Evolutionary conservation across 2,797 vertebrate genomes (phyloP).

Genomic region (Ceyx erithaca): DNA sequence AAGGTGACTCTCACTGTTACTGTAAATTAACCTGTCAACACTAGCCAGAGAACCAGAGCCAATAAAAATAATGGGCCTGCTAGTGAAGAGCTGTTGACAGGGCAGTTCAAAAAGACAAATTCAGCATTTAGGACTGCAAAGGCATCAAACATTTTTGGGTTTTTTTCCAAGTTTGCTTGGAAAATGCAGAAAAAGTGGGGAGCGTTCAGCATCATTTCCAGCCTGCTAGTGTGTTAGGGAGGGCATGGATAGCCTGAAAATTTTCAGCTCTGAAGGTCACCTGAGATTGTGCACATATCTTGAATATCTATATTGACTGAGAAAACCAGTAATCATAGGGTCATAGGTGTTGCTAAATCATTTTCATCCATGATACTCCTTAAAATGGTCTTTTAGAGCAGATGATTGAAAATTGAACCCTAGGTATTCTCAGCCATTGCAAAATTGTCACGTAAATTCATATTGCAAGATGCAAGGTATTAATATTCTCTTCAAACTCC

Average conservation of each 20-base stretch:
- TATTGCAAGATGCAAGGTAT: neutral
- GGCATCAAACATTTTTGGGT: neutral
- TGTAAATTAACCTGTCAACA: constrained; percentile 59
- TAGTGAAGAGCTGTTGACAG: constrained; percentile 14
- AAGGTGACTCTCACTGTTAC: constrained; percentile 37
- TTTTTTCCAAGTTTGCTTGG: neutral
- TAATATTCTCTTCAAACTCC: neutral
- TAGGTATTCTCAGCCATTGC: neutral
- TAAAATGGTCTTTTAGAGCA: neutral
- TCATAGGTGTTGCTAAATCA: neutral
- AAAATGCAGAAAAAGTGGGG: neutral
- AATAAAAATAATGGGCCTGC: constrained; percentile 57
- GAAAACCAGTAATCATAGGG: neutral
- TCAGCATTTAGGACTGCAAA: constrained; percentile 40
- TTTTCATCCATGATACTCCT: neutral
- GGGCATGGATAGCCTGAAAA: neutral
- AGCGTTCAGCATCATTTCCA: neutral
- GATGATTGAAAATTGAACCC: neutral
- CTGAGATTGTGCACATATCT: neutral
- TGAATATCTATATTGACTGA: neutral
- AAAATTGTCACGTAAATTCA: neutral
- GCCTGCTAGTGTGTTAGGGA: neutral
- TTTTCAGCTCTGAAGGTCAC: neutral
- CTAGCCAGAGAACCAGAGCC: neutral
- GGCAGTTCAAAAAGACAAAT: constrained; percentile 50